Base-by-base conservation (phyloP, 1,140 invertebrate species). In the Zaprionus inermis region DNA sequence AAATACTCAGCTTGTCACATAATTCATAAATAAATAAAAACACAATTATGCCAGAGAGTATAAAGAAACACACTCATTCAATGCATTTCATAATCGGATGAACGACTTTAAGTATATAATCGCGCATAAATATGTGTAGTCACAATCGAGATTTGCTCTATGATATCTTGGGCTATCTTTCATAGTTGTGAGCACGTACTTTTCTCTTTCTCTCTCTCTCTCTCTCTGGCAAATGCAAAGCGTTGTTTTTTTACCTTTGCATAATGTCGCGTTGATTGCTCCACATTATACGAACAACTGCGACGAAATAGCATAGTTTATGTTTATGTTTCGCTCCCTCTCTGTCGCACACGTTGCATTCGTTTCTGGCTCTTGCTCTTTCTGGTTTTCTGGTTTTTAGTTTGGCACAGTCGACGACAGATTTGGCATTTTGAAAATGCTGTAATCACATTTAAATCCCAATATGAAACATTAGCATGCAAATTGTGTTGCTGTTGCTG, bases 221-320 rank as follows among this genome's bases (percentile, higher is more conserved):
- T n/a, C n/a, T n/a, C n/a, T n/a, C n/a, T n/a, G n/a, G n/a, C n/a
- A n/a, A n/a, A n/a, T n/a, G n/a, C n/a, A n/a, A n/a, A n/a, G 24
- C 24, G 24, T 28, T 78, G 78, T 70, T 88, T 72, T 57, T 80
- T 83, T 91, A 91, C 88, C 88, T 91, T 91, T 88, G 80, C 83
- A 91, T 89, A 91, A 79, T 84, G 83, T 78, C 81, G 83, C 78
- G 84, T 89, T 81, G 88, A 91, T 83, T 91, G 80, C 74, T 91
- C 81, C 89, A 91, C 88, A 81, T 91, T 88, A 76, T 91, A 91
- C 63, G 80, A 75, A 83, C 84, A 89, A 73, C 88, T 81, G 78
- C 88, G 88, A 64, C 88, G 88, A 60, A 88, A 85, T 73, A 91
- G 56, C 86, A 90, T 90, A 54, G 61, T 79, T 44, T 16, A 44